A percentile compares a stretch with the other conserved stretches of the same genome.
Conservation (phyloP, 2,797 vertebrate species). For the Scyliorhinus canicula region DNA sequence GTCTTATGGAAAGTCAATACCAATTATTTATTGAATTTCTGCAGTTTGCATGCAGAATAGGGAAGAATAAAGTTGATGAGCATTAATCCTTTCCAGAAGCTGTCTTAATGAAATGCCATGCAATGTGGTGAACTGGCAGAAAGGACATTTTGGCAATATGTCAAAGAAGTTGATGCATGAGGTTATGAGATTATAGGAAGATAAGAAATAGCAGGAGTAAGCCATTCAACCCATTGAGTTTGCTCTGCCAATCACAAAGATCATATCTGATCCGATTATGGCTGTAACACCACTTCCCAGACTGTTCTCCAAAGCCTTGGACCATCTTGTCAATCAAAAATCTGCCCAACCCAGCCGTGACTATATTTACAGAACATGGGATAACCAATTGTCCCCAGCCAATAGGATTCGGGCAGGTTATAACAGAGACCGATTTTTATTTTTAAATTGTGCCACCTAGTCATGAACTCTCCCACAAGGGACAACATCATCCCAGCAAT, state of each 20-base stretch:
- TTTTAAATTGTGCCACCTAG: background rate
- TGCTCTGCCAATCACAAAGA: background rate
- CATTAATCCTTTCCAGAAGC: background rate
- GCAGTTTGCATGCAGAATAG: background rate
- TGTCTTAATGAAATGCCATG: background rate
- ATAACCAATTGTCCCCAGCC: no score
- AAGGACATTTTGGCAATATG: background rate
- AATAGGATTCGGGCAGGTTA: no score
- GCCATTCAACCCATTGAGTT: background rate
- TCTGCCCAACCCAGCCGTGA: background rate
- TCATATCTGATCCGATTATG: background rate
- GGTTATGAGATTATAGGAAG: background rate
- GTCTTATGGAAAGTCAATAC: no score
- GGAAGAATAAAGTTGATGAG: background rate
- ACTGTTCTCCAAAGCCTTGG: background rate
- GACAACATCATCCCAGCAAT: background rate
- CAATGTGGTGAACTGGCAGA: background rate
- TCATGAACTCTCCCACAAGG: background rate
- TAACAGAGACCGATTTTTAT: no score
- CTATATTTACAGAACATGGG: background rate
- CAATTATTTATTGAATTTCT: background rate
- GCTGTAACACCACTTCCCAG: background rate
- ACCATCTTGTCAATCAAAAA: background rate
- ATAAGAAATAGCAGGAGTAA: background rate
- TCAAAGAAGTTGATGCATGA: background rate